A percentile compares a stretch with the other conserved stretches of the same genome.
phyloP scores from a whole-genome alignment of 1,140 invertebrate species.

The Trachymyrmex septentrionalis region DNA sequence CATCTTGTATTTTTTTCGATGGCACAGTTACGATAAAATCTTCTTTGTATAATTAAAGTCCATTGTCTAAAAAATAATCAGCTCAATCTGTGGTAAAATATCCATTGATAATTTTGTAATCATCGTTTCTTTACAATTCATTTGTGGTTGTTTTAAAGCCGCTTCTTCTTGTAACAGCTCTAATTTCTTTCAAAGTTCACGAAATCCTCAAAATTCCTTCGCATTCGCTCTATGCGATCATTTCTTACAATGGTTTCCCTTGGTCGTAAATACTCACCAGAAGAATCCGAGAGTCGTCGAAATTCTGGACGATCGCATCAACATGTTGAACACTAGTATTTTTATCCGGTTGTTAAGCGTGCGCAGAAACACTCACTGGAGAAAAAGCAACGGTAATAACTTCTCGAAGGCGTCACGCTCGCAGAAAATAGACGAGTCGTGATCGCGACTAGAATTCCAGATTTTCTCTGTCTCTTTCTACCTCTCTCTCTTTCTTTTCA shows the following conservation, averaged over 20 bases:
- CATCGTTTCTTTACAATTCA: not conserved
- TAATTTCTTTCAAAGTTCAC: not conserved
- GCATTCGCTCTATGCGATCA: not conserved
- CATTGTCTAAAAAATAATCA: not conserved
- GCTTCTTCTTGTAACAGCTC: not conserved
- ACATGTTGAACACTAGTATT: slow-evolving; percentile 48
- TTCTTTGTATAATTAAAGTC: not conserved
- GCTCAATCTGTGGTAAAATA: not conserved
- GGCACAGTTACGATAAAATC: too few species aligned
- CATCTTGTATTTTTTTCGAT: not conserved
- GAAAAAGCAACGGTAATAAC: slow-evolving; percentile 40
- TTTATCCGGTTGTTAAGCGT: slow-evolving; percentile 43
- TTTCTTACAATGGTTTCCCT: not conserved
- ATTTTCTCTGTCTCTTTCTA: slow-evolving; percentile 25
- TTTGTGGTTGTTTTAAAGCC: not conserved
- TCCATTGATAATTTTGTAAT: not conserved
- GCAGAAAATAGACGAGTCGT: slow-evolving; percentile 63
- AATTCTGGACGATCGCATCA: slow-evolving; percentile 18
- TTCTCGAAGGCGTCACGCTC: slow-evolving; percentile 43
- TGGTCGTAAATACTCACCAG: slow-evolving; percentile 2
- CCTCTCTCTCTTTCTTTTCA: slow-evolving; percentile 12
- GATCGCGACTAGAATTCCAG: slow-evolving; percentile 55
- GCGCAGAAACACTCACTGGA: slow-evolving; percentile 9
- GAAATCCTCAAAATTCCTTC: not conserved
- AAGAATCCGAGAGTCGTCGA: slow-evolving; percentile 3